Evolutionary conservation across 2,888 invertebrate species (phyloP).

Genomic region (Timandra comae): DNA sequence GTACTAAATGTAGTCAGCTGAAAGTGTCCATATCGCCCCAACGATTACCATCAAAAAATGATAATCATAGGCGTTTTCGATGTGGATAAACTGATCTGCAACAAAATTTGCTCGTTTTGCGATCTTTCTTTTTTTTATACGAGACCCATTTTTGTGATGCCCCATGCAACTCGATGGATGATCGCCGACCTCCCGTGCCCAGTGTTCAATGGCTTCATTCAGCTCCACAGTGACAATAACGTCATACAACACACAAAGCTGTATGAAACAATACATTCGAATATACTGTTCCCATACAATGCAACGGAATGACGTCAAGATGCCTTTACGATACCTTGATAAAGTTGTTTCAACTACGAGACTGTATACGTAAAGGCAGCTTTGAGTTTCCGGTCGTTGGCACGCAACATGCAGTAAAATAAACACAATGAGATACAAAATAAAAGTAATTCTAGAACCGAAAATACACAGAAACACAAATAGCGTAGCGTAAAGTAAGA

Average conservation of each 20-base stretch:
- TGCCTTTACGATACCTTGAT: slow-evolving; percentile 34
- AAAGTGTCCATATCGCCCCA: slow-evolving; percentile 69
- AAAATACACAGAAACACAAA: slow-evolving; percentile 26
- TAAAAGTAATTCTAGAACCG: slow-evolving; percentile 39
- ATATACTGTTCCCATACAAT: slow-evolving; percentile 23
- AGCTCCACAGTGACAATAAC: slow-evolving; percentile 33
- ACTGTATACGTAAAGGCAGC: slow-evolving; percentile 39
- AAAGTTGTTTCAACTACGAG: slow-evolving; percentile 15
- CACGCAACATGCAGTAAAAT: slow-evolving; percentile 42
- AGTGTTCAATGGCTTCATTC: slow-evolving; percentile 35
- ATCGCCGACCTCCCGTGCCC: slow-evolving; percentile 42
- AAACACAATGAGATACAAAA: slow-evolving; percentile 16
- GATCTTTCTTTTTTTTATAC: slow-evolving; percentile 36
- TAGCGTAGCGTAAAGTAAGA: slow-evolving; percentile 10
- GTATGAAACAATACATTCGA: slow-evolving; percentile 30
- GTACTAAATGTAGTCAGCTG: slow-evolving; percentile 64
- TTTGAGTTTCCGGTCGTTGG: slow-evolving; percentile 30
- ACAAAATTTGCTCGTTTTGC: slow-evolving; percentile 73
- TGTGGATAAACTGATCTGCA: slow-evolving; percentile 76
- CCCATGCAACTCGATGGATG: slow-evolving; percentile 57
- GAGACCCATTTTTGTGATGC: slow-evolving; percentile 38
- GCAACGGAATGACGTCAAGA: slow-evolving; percentile 30
- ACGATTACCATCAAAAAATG: slow-evolving; percentile 75
- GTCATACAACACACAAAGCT: slow-evolving; percentile 54
- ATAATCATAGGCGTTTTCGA: slow-evolving; percentile 77